Evolutionary conservation across 2,113 vertebrate genomes (phyloP).

Genomic region (Propithecus coquereli): DNA sequence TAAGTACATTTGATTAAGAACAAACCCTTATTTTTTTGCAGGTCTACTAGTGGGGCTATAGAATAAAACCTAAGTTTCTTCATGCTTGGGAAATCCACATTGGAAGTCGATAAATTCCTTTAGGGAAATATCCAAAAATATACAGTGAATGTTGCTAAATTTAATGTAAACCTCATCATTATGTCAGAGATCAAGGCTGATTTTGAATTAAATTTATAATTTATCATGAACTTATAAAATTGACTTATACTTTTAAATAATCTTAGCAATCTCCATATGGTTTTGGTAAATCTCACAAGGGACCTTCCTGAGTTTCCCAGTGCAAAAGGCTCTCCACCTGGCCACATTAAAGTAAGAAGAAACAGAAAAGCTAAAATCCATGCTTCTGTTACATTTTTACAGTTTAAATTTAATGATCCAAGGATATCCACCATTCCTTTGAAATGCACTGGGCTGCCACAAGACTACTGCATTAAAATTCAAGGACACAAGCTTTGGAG

Average conservation of each 20-base stretch:
- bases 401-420: constrained; percentile 20
- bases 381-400: constrained; percentile 3
- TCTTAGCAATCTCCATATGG: neutral
- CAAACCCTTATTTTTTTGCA: neutral
- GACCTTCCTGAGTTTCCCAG: neutral
- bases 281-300: constrained; percentile 9
- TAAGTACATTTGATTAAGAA: neutral
- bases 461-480: neutral
- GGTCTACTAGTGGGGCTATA: neutral
- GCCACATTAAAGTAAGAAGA: neutral
- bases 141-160: neutral
- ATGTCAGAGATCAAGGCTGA: constrained; percentile 24
- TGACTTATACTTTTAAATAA: neutral
- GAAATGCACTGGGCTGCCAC: neutral
- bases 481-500: constrained; percentile 13
- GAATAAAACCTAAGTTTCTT: neutral
- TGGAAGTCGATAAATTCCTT: constrained; percentile 1
- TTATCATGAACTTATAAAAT: constrained; percentile 47
- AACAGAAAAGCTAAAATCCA: neutral
- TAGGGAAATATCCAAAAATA: constrained; percentile 25
- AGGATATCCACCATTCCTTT: neutral
- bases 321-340: neutral
- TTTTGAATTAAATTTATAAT: constrained; percentile 52
- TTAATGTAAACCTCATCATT: constrained; percentile 23
- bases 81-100: neutral